These are phyloP conservation scores for Hypsopygia costalis DNA, from an alignment of 2,888 invertebrate genomes.

Conservation along the genomic window DNA sequence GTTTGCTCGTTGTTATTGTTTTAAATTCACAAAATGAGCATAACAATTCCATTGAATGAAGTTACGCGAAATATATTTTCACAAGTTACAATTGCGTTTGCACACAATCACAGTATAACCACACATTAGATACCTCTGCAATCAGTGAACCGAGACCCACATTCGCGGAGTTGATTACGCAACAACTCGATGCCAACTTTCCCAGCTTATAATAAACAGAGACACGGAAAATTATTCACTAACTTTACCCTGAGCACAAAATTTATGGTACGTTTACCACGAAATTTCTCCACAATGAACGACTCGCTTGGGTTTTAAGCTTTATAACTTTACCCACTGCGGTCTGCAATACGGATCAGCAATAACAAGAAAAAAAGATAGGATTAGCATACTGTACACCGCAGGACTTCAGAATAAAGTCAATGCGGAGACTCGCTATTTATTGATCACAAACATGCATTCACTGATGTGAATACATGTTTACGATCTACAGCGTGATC, in stretches of 20 bases:
- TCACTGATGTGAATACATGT: no score
- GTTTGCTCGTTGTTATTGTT: neutral
- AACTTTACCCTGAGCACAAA: constrained; percentile 68
- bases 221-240: constrained; percentile 76
- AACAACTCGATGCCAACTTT: constrained; percentile 62
- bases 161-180: constrained; percentile 61
- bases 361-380: constrained; percentile 22
- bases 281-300: constrained; percentile 72
- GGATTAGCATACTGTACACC: constrained; percentile 1
- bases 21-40: neutral
- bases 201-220: constrained; percentile 74
- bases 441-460: neutral
- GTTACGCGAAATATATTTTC: neutral
- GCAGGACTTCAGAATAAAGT: neutral
- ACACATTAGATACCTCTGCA: constrained; percentile 23
- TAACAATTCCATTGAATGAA: neutral
- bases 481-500: no score
- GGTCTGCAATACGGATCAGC: constrained; percentile 48
- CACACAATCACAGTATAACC: constrained; percentile 1
- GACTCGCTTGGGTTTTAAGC: constrained; percentile 67
- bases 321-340: constrained; percentile 54
- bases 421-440: neutral
- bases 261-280: constrained; percentile 76
- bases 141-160: constrained; percentile 50
- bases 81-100: constrained; percentile 3